A percentile compares a stretch with the other conserved stretches of the same genome.
Evolutionary conservation across 2,113 vertebrate species (phyloP).

Genomic region (Cyphomyrus discorhynchus): DNA sequence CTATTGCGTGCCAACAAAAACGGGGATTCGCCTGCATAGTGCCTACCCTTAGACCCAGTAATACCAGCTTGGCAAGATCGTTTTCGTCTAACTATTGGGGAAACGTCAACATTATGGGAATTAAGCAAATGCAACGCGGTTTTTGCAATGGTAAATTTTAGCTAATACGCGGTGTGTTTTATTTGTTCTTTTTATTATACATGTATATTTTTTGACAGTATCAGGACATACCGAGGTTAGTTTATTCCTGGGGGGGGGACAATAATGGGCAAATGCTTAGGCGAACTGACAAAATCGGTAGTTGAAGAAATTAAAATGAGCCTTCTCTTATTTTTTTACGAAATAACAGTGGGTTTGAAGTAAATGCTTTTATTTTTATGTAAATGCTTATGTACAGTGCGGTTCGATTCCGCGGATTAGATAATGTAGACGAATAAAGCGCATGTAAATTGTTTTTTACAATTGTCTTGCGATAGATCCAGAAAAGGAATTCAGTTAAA

Average conservation of each 20-base stretch:
- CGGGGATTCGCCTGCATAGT: slow-evolving; percentile 25
- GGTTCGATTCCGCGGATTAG: background rate
- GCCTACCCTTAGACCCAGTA: slow-evolving; percentile 20
- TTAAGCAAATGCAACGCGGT: background rate
- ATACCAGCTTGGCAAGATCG: slow-evolving; percentile 40
- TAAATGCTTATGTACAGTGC: background rate
- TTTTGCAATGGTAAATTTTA: background rate
- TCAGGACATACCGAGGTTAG: background rate
- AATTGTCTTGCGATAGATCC: background rate
- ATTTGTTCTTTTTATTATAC: background rate
- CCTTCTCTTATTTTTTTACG: background rate
- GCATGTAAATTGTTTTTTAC: background rate
- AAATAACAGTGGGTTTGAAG: background rate
- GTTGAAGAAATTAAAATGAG: background rate
- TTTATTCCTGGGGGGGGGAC: background rate
- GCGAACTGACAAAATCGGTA: background rate
- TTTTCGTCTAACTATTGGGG: background rate
- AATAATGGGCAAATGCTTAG: background rate
- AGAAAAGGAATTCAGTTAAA: background rate
- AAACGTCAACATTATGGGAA: background rate
- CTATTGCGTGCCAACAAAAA: slow-evolving; percentile 59
- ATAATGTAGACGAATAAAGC: background rate
- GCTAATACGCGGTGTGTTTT: background rate
- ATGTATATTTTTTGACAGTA: background rate
- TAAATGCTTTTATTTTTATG: background rate